Conservation (phyloP, 2,888 invertebrate species). For the Drosophila lutescens region DNA sequence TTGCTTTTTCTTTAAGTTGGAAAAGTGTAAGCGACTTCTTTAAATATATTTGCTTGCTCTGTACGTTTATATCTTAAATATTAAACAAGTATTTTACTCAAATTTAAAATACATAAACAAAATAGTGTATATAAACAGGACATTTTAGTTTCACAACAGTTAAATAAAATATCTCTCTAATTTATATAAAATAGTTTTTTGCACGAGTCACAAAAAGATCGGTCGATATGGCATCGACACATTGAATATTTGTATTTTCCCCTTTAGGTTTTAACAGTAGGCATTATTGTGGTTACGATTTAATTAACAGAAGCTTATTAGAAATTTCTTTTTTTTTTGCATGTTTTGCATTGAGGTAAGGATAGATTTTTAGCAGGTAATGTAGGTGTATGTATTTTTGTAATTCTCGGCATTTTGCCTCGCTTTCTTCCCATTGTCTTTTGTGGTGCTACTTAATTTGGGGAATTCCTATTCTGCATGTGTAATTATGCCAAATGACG, state of each 20-base stretch:
- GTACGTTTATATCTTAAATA: neutral
- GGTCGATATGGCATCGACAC: constrained; percentile 2
- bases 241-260: constrained; percentile 4
- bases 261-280: constrained; percentile 1
- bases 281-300: constrained; percentile 3
- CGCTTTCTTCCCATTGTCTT: constrained; percentile 47
- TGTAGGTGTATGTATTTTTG: constrained; percentile 37
- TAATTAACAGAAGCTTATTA: constrained; percentile 14
- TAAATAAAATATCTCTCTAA: constrained; percentile 13
- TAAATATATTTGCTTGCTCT: neutral
- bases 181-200: constrained; percentile 7
- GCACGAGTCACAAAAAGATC: constrained; percentile 11
- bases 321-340: constrained; percentile 5
- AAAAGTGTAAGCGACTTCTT: constrained; percentile 7
- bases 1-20: neutral
- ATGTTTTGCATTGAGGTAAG: constrained; percentile 18
- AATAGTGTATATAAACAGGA: neutral
- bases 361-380: constrained; percentile 33
- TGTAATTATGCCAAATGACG: constrained; percentile 43
- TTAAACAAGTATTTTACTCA: neutral
- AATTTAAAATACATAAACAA: neutral
- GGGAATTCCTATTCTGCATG: constrained; percentile 33
- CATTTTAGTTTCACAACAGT: constrained; percentile 10
- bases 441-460: constrained; percentile 43
- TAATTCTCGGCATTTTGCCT: constrained; percentile 23